Base-by-base conservation (phyloP, 2,113 vertebrate genomes). In the Semnornis frantzii region DNA sequence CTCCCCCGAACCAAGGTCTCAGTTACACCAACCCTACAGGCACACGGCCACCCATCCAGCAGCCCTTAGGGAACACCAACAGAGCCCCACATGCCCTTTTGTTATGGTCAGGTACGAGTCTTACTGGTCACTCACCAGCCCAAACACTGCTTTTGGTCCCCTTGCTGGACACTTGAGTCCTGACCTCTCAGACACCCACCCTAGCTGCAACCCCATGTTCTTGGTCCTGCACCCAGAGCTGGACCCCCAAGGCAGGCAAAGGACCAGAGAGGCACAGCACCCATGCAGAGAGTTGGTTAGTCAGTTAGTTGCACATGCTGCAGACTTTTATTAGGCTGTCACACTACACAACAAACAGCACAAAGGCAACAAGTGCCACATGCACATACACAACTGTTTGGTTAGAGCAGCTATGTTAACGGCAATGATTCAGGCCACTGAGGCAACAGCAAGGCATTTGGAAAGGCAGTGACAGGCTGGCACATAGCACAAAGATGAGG, bases 271-370 rank as follows among this genome's bases (percentile, higher is more conserved):
- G 0, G 15, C 25, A 50, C 50, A 15, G 12, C 18, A 2, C 9
- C 12, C 4, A n/a, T 1, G 1, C 14, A 44, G 57, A 0, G 58
- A 63, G 50, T 0, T 1, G 74, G 91, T 94, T 90, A 89, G 86
- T 90, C 74, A 10, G 91, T 93, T 62, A 76, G 95, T 89, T 27
- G 37, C 25, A 25, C 84, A 8, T 25, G 62, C 84, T 44, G n/a
- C 57, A 74, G 60, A 3, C 13, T 2, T 93, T 96, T 94, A 95
- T 95, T 96, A 87, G 73, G 76, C 89, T 37, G 50, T 82, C 75
- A 60, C 71, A 1, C 46, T 33, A 65, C 72, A 50, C 42, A 42
- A 42, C 42, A 42, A 15, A 24, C 30, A 46, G 72, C 37, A 76
- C 79, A 21, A 11, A 57, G 91, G 85, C 12, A 1, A 4, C n/a